Conservation (phyloP, 2,113 vertebrate species). For the Lipophrys pholis region DNA sequence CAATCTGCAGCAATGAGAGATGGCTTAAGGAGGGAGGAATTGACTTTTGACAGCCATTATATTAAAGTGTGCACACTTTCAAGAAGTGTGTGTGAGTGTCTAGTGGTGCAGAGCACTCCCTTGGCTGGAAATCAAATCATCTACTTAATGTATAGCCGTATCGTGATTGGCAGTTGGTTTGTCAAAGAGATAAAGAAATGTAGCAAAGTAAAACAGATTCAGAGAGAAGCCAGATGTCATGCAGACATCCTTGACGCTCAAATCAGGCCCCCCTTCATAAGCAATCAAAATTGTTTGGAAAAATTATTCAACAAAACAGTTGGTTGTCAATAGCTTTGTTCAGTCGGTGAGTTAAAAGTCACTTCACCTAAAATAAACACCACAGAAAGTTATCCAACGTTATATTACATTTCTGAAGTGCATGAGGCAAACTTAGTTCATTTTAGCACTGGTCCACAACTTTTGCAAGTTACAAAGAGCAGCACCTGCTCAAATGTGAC, state of each 20-base stretch:
- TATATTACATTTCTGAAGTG: conserved; percentile 30
- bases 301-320: conserved; percentile 51
- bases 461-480: neutral
- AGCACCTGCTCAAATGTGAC: neutral
- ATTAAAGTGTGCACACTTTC: conserved; percentile 60
- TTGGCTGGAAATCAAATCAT: conserved; percentile 68
- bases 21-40: conserved; percentile 66
- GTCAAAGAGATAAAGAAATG: conserved; percentile 39
- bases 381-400: conserved; percentile 19
- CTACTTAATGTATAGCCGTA: conserved; percentile 63
- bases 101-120: conserved; percentile 58
- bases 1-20: conserved; percentile 64
- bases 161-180: conserved; percentile 64
- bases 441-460: neutral
- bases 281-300: conserved; percentile 60
- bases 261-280: conserved; percentile 45
- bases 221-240: conserved; percentile 46
- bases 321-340: conserved; percentile 43
- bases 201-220: conserved; percentile 48
- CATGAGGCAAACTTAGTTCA: conserved; percentile 13
- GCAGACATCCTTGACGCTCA: conserved; percentile 39
- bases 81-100: conserved; percentile 65
- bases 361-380: conserved; percentile 48
- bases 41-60: conserved; percentile 73
- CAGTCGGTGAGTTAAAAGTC: conserved; percentile 37